These are phyloP conservation scores for Heteromormyrus szaboi DNA, from an alignment of 2,797 vertebrate genomes.

Conservation along the genomic window DNA sequence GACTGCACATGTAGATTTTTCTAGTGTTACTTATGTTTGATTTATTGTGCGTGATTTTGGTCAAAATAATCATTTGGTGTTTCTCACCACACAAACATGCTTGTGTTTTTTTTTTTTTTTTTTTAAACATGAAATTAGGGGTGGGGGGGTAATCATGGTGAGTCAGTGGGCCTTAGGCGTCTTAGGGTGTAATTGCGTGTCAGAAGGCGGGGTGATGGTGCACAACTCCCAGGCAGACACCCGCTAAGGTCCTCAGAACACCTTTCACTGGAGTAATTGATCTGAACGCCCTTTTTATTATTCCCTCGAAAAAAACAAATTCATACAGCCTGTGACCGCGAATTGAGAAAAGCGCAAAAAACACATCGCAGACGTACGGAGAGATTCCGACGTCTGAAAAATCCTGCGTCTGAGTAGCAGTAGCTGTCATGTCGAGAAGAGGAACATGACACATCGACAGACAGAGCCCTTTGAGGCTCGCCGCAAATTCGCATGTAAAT, in stretches of 20 bases:
- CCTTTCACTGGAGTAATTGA: not conserved
- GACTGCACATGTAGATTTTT: not conserved
- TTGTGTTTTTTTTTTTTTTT: too few species aligned
- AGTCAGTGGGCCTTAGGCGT: not conserved
- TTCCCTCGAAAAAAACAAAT: not conserved
- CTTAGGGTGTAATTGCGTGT: conserved; percentile 16
- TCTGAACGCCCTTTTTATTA: not conserved
- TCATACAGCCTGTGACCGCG: not conserved
- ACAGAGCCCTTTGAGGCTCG: conserved; percentile 46
- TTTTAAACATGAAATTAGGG: not conserved
- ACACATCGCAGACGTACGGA: not conserved
- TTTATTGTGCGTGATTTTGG: not conserved
- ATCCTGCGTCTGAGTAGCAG: not conserved
- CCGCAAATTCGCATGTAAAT: conserved; percentile 49
- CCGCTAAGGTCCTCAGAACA: not conserved
- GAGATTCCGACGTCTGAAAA: not conserved
- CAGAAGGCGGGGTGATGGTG: not conserved
- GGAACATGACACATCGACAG: conserved; percentile 10
- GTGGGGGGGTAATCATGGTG: not conserved
- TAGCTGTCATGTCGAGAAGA: not conserved
- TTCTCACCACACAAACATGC: not conserved
- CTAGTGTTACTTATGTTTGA: not conserved
- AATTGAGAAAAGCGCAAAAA: not conserved
- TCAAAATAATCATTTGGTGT: not conserved
- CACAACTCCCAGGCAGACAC: not conserved